These are phyloP conservation scores for Octodon degus DNA, from an alignment of 2,113 vertebrate species.

Conservation along the genomic window DNA sequence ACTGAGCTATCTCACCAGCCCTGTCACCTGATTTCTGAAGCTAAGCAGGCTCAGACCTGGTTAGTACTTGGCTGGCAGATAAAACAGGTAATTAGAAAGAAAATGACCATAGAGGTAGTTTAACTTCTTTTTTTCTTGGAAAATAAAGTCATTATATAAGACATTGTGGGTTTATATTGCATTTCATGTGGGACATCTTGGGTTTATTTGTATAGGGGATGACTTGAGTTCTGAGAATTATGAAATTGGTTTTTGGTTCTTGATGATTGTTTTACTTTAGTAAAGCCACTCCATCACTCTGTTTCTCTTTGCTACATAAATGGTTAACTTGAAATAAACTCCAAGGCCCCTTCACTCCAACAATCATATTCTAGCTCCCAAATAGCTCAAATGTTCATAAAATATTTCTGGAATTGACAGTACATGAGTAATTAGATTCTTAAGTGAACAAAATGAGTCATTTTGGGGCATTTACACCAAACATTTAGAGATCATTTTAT, in stretches of 20 bases:
- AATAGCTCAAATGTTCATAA: constrained; percentile 31
- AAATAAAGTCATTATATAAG: neutral
- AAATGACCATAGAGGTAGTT: neutral
- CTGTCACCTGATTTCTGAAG: too few relatives aligned
- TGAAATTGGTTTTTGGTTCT: neutral
- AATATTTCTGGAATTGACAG: constrained; percentile 50
- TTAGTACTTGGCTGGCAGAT: too few relatives aligned
- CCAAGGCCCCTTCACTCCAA: neutral
- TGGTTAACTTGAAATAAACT: constrained; percentile 5
- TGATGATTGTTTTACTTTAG: neutral
- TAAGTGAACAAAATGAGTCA: constrained; percentile 63
- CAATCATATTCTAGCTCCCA: constrained; percentile 16
- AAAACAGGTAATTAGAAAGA: neutral
- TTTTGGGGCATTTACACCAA: constrained; percentile 64
- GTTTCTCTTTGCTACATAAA: neutral
- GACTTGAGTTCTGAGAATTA: neutral
- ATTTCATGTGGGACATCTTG: neutral
- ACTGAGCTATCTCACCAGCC: too few relatives aligned
- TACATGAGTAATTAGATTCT: constrained; percentile 52
- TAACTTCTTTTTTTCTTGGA: neutral
- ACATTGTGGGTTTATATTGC: neutral
- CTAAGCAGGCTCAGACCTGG: too few relatives aligned
- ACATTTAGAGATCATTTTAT: constrained; percentile 56
- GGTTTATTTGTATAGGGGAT: neutral
- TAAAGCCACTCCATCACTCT: neutral